Conservation (phyloP, 2,797 vertebrate species). For the Hypotaenidia philippensis region DNA sequence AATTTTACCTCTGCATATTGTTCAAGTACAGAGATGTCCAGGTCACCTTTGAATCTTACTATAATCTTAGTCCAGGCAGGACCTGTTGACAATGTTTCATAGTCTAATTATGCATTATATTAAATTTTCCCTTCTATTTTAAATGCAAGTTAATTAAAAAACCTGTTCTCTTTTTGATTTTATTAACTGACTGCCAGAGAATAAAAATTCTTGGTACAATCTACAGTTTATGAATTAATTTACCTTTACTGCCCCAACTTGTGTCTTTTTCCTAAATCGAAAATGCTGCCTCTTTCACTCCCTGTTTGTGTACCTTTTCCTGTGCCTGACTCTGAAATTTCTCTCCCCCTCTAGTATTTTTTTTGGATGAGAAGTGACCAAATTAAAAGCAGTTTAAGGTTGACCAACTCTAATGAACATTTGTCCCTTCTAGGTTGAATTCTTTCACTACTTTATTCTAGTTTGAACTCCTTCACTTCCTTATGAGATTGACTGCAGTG, state of each 20-base stretch:
- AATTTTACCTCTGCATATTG: background rate
- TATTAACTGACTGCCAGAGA: background rate
- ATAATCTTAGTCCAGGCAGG: background rate
- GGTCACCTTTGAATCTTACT: background rate
- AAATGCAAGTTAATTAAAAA: background rate
- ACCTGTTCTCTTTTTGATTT: background rate
- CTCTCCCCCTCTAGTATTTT: background rate
- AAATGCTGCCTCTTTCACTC: background rate
- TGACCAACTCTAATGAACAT: background rate
- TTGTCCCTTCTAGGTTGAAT: background rate
- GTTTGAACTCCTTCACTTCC: background rate
- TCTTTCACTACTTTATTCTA: background rate
- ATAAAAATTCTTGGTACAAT: background rate
- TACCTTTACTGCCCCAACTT: background rate
- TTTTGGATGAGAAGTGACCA: background rate
- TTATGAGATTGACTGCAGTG: background rate
- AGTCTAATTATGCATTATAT: background rate
- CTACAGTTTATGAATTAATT: background rate
- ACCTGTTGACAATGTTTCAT: background rate
- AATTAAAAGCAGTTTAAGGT: background rate
- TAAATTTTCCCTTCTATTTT: background rate
- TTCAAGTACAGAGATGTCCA: background rate
- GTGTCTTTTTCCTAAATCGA: background rate
- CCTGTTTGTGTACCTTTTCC: background rate
- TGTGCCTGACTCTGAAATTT: background rate